Base-by-base conservation (phyloP, 2,113 vertebrate genomes). In the Peromyscus californicus region DNA sequence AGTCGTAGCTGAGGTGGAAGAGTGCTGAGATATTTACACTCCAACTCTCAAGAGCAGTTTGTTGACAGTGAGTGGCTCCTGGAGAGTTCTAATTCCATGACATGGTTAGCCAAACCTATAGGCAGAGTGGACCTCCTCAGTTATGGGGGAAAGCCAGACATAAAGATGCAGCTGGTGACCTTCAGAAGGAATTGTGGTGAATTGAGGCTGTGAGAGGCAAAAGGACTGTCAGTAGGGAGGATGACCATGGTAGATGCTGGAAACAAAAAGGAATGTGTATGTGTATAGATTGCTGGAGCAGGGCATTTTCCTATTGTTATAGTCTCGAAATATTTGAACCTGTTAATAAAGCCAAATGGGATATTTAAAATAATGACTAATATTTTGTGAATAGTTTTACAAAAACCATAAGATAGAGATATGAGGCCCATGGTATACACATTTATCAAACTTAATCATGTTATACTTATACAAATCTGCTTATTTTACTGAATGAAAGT, bases 311-410 rank as follows among this genome's bases (percentile, higher is more conserved):
- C 90, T 39, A 85, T 59, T 94, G 33, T 57, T 91, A 88, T 51
- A n/a, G 33, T 45, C 33, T 95, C 79, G 93, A 80, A 94, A 83
- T 82, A 89, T 83, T 91, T 94, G 65, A 94, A 45, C 33, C 22
- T 70, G 88, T 89, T 72, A 76, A 90, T 89, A 85, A 94, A 92
- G 89, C 78, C 69, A 42, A 85, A 80, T 57, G 33, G 26, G 57
- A 75, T n/a, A 72, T 91, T 94, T 82, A n/a, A 26, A 90, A 96
- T 79, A 92, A 78, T 80, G 57, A 57, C 85, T 4, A 21, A 45
- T 70, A 5, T 93, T 93, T 54, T 54, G 54, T 36, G 78, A 26
- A 93, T 22, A 85, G 13, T 54, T 93, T 95, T 90, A 80, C 7
- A 51, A 83, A 97, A 92, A 7, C 29, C 16, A 42, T 59, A 94